Base-by-base conservation (phyloP, 2,888 invertebrate genomes). In the Eurytoma californica region DNA sequence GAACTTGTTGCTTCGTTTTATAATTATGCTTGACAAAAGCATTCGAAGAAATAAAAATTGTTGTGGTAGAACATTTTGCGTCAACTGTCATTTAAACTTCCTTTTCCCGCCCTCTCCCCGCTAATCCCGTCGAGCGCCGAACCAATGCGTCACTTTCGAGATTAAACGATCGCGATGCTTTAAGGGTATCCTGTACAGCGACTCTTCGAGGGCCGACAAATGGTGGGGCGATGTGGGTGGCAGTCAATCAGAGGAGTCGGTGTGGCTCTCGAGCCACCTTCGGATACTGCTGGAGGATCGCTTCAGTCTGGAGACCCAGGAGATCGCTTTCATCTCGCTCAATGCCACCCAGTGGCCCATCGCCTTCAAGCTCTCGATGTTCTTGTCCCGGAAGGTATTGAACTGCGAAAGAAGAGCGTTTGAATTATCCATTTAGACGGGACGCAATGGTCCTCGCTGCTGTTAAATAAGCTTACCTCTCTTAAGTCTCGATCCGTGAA, bases 1-100 rank as follows among this genome's bases (percentile, higher is more conserved):
- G 84, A 87, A 87, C 86, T 90, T 91, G 90, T 91, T 91, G 91
- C 91, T 91, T 91, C 88, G 89, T 91, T 91, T 91, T 91, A 88
- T 91, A 91, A 91, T 90, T 82, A 87, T 90, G 90, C 90, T 91
- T 90, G 87, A 88, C 83, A 86, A 85, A 87, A 88, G 87, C 87
- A 87, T 86, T 86, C 82, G 84, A 85, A 87, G 84, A 88, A 82
- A 89, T 88, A 89, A 89, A 88, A 87, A 84, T 88, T 87, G 88
- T 88, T 88, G 88, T 88, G 87, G 88, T 88, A 88, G 88, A 87
- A 83, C 79, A 79, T 67, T 39, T 39, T 7, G 39, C 9, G 9
- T 39, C 39, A 39, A 77, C 47, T 68, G 67, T 51, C 65, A 53
- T 60, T 70, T 49, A 7, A 18, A 24, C 30, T 9, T 58, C 57